Evolutionary conservation across 2,797 vertebrate species (phyloP).

Genomic region (Micropoecilia bifurca): DNA sequence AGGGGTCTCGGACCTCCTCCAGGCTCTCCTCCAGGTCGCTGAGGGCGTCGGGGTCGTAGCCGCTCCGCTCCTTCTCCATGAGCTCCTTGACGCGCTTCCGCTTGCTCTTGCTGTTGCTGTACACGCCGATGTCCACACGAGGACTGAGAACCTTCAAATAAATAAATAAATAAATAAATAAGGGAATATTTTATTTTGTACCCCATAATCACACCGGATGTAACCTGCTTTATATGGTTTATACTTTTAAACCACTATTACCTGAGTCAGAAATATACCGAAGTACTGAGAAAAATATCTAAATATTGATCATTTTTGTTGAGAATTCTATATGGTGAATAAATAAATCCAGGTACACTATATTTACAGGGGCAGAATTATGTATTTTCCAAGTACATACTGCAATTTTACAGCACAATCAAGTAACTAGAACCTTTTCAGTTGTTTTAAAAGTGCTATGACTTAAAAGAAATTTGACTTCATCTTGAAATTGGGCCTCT

Average conservation of each 20-base stretch:
- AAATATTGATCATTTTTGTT: not conserved
- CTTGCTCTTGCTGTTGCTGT: slow-evolving; percentile 94
- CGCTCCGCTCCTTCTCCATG: slow-evolving; percentile 91
- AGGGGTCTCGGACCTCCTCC: slow-evolving; percentile 91
- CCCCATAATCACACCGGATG: not conserved
- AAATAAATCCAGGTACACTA: not conserved
- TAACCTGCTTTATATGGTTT: not conserved
- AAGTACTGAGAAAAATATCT: not conserved
- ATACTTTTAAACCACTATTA: not conserved
- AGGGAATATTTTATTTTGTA: not conserved
- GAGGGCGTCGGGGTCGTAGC: slow-evolving; percentile 87
- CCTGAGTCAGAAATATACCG: not conserved
- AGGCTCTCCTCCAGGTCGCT: slow-evolving; percentile 91
- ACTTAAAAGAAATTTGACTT: no score
- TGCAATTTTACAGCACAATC: not conserved
- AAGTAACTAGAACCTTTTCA: no score
- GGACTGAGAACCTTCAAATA: slow-evolving; percentile 92
- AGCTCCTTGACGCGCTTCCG: slow-evolving; percentile 93
- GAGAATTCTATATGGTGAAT: not conserved
- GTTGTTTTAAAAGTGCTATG: no score
- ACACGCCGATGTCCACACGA: slow-evolving; percentile 92
- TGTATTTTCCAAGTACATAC: no score
- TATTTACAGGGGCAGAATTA: not conserved
- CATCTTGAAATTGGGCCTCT: no score
- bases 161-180: not conserved